These are phyloP conservation scores for Plecturocebus donacophilus DNA, from an alignment of 2,113 vertebrate genomes.

Conservation along the genomic window DNA sequence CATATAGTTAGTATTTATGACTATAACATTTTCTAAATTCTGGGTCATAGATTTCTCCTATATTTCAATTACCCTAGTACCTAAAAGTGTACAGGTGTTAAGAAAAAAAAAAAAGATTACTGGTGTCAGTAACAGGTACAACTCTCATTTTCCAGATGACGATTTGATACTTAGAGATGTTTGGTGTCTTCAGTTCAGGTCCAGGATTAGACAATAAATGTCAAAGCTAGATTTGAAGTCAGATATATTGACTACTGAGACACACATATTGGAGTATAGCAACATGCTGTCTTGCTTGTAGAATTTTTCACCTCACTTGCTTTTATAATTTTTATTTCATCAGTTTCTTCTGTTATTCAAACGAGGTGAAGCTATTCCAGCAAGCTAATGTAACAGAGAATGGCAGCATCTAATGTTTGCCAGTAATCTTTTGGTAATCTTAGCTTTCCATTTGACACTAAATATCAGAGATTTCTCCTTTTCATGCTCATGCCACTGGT, in stretches of 20 bases:
- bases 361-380: neutral
- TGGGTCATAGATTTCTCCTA: neutral
- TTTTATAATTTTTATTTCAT: constrained; percentile 10
- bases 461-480: neutral
- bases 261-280: neutral
- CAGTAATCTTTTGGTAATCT: neutral
- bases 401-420: neutral
- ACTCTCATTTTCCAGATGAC: neutral
- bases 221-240: neutral
- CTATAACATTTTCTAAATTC: neutral
- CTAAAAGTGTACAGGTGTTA: neutral
- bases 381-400: neutral
- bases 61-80: neutral
- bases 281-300: neutral
- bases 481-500: neutral
- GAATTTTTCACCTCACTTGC: neutral
- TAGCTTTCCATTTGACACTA: neutral
- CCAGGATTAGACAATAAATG: neutral
- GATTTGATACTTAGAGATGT: neutral
- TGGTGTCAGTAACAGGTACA: neutral
- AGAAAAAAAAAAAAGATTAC: neutral
- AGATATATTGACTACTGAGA: neutral
- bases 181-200: neutral
- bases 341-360: neutral
- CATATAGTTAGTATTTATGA: neutral